Base-by-base conservation (phyloP, 92 coral and sea anemone species). In the Heteractis magnifica region DNA sequence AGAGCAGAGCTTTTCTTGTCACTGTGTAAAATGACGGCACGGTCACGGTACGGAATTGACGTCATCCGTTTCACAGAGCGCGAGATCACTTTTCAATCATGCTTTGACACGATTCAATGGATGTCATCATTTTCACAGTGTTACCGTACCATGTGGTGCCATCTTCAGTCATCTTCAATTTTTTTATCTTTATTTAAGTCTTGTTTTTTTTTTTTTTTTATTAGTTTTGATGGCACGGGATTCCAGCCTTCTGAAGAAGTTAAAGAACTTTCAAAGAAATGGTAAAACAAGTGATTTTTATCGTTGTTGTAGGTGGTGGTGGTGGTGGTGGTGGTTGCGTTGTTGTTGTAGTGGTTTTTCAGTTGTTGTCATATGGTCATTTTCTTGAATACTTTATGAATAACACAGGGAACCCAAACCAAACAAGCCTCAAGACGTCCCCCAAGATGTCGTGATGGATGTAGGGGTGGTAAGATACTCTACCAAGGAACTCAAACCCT, bases 381-480 rank as follows among this genome's bases (percentile, higher is more conserved):
- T 13, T 23, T 68, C 23, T 68, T 10, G 49, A 68, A 49, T 75
- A 34, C 44, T 34, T 34, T 1, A 34, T 74, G 49, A 56, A 62
- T 85, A 21, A 65, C 52, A 44, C 86, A 93, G 97, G 97, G 93
- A 89, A 68, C 87, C 85, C 65, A 26, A 77, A 50, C 84, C 91
- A 10, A 92, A 93, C 18, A 91, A 86, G 53, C 81, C 88, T 13
- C 73, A 78, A 20, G 82, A 71, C 23, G 72, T 75, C 19, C 75
- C 86, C 19, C 78, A 93, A 65, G 93, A 94, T 52, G 79, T 90
- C 55, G 92, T 86, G 41, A 85, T 90, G 8, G 99, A 96, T 76
- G 82, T 96, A 7, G 99, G 98, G 6, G 99, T 96, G 48, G 95
- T 94, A 49, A 87, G 98, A 55, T 94, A 90, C 77, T 82, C 89